A percentile compares a stretch with the other conserved stretches of the same genome.
Conservation (phyloP, 2,797 vertebrate genomes). For the Crocodylus rhombifer region DNA sequence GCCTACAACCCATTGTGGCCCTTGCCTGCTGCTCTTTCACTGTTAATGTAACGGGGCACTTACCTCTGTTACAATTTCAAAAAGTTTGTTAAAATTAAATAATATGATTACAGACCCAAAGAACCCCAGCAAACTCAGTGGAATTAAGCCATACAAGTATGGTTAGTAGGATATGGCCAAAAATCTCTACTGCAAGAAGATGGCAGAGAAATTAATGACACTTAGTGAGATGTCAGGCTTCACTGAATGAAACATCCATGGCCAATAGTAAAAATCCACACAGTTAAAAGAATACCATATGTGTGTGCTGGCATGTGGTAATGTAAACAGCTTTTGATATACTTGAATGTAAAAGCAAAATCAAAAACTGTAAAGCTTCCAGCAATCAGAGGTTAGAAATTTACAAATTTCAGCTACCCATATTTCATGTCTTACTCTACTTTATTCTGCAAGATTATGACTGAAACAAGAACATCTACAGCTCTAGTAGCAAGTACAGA, state of each 20-base stretch:
- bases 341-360: constrained; percentile 30
- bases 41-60: too few relatives aligned
- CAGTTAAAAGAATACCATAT: constrained; percentile 45
- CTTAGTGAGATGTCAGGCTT: background rate
- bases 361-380: background rate
- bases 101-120: background rate
- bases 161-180: background rate
- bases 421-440: constrained; percentile 15
- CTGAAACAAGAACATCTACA: constrained; percentile 11
- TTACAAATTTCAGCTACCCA: background rate
- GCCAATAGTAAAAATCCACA: constrained; percentile 21
- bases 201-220: background rate
- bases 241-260: background rate
- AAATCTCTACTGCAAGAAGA: constrained; percentile 4
- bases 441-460: constrained; percentile 12
- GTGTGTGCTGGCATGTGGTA: constrained; percentile 34
- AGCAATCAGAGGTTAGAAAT: constrained; percentile 28
- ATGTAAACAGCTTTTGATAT: constrained; percentile 43
- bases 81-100: constrained; percentile 8
- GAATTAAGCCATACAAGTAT: background rate
- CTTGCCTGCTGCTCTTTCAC: too few relatives aligned
- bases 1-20: too few relatives aligned
- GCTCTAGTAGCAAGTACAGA: background rate
- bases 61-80: constrained; percentile 1
- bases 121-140: background rate